Conservation (phyloP, 2,888 invertebrate species). For the Leptinotarsa haldemani region DNA sequence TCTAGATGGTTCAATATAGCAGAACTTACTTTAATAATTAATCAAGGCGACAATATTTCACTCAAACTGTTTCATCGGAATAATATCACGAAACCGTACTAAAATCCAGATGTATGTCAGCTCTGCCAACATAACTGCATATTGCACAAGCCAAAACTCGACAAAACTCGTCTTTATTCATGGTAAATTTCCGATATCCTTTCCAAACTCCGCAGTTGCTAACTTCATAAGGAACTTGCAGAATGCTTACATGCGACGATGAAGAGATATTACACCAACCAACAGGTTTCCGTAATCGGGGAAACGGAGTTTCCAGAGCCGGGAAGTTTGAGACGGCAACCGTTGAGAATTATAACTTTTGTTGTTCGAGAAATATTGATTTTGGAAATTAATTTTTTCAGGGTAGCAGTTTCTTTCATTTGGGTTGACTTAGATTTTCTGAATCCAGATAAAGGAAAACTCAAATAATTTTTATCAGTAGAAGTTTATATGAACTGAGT, state of each 20-base stretch:
- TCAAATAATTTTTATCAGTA: too few species aligned
- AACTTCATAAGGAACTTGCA: background rate
- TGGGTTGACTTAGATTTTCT: too few species aligned
- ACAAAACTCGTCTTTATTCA: background rate
- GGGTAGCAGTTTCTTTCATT: too few species aligned
- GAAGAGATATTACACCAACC: background rate
- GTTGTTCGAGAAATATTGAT: slow-evolving; percentile 6
- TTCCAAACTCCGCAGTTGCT: background rate
- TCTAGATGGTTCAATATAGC: too few species aligned
- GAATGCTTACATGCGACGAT: background rate
- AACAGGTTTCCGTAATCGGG: slow-evolving; percentile 13
- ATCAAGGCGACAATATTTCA: too few species aligned
- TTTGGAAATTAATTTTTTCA: background rate
- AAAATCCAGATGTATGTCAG: background rate
- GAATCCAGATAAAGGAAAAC: too few species aligned
- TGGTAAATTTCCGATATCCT: background rate
- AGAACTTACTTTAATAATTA: too few species aligned
- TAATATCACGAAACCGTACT: too few species aligned
- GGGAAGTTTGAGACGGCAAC: background rate
- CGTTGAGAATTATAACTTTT: background rate
- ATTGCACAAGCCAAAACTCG: background rate
- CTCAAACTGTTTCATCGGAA: too few species aligned
- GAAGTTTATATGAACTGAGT: too few species aligned
- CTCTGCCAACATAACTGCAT: background rate
- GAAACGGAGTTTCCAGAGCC: slow-evolving; percentile 7